Conservation (phyloP, 53 echinoderm and acorn worm species). For the Henricia sp. region DNA sequence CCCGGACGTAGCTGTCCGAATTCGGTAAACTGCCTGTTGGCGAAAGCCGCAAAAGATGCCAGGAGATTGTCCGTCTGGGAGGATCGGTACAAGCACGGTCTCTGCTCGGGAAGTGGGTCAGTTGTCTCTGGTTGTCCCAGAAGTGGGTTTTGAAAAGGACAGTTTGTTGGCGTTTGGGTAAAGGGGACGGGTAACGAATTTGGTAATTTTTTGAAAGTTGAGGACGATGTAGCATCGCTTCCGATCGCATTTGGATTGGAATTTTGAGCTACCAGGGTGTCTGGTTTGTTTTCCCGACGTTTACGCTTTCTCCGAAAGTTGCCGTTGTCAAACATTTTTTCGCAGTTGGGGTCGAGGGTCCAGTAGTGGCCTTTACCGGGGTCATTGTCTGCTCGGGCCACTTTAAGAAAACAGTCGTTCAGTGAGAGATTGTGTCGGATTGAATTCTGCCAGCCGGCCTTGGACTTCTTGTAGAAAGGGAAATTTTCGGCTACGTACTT, state of each 20-base stretch:
- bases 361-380: conserved; percentile 99
- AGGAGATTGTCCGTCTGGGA: conserved; percentile 23
- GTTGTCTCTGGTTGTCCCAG: neutral
- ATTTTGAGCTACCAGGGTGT: neutral
- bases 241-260: conserved; percentile 1
- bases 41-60: conserved; percentile 49
- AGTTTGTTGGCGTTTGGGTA: neutral
- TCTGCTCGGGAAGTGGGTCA: neutral
- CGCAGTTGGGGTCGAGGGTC: conserved; percentile 96
- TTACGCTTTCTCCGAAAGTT: conserved; percentile 93
- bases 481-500: conserved; percentile 96
- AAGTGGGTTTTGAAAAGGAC: neutral
- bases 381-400: conserved; percentile 93
- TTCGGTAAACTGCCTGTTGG: conserved; percentile 46
- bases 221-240: neutral
- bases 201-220: neutral
- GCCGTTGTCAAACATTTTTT: conserved; percentile 92
- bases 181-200: neutral
- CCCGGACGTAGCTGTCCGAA: conserved; percentile 17
- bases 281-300: conserved; percentile 46
- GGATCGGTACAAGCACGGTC: conserved; percentile 30
- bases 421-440: conserved; percentile 98
- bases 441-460: conserved; percentile 99
- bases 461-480: conserved; percentile 97
- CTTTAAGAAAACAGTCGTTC: conserved; percentile 99